phyloP scores from a whole-genome alignment of 2,113 vertebrate species.

The Sylvilagus bachmani region DNA sequence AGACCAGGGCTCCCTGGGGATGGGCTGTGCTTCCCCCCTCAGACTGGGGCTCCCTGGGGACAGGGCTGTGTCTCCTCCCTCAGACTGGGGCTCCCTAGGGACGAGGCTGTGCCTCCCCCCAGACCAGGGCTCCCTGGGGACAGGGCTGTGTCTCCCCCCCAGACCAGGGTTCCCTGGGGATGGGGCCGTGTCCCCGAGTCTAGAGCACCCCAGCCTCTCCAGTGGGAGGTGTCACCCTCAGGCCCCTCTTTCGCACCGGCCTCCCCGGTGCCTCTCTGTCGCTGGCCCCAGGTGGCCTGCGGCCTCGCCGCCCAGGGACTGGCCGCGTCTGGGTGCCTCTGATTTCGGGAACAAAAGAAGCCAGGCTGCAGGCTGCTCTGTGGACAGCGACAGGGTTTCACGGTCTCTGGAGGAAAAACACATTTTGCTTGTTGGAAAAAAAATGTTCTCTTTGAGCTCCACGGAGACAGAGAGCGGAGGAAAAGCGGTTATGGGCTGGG shows the following conservation, averaged over 20 bases:
- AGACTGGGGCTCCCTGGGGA: no score
- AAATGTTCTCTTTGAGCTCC: slow-evolving; percentile 59
- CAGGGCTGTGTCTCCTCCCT: no score
- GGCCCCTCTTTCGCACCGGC: background rate
- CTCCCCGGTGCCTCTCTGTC: background rate
- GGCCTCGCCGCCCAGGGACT: background rate
- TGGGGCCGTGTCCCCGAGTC: background rate
- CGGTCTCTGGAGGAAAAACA: slow-evolving; percentile 42
- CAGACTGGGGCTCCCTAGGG: no score
- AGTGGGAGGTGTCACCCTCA: background rate
- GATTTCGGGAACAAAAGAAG: slow-evolving; percentile 72
- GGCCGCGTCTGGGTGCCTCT: background rate
- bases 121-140: no score
- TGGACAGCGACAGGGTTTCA: slow-evolving; percentile 49
- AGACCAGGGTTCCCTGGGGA: background rate
- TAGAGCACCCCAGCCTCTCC: background rate
- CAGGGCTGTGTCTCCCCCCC: background rate
- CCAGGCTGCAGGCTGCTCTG: slow-evolving; percentile 31
- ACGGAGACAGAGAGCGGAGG: slow-evolving; percentile 39
- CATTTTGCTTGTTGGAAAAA: slow-evolving; percentile 52
- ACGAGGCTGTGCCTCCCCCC: no score
- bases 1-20: no score
- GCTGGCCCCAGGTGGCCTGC: background rate
- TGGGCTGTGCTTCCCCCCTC: no score
- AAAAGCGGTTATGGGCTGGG: background rate